A percentile compares a stretch with the other conserved stretches of the same genome.
phyloP scores from a whole-genome alignment of 2,888 invertebrate species.

The Atrina japonica region DNA sequence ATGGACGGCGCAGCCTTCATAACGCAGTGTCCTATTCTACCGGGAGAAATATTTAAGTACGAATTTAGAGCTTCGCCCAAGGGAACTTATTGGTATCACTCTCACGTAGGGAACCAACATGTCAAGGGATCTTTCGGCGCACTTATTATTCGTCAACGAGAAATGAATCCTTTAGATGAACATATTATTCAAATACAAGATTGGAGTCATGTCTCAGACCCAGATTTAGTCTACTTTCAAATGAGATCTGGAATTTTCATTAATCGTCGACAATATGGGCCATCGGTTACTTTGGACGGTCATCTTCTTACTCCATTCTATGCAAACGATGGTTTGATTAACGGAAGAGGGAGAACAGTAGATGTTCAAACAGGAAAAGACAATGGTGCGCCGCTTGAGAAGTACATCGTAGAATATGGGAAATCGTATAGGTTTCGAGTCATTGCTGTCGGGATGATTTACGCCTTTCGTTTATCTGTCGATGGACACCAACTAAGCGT shows the following conservation, averaged over 20 bases:
- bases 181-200: constrained; percentile 56
- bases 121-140: constrained; percentile 56
- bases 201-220: constrained; percentile 57
- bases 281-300: constrained; percentile 33
- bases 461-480: constrained; percentile 48
- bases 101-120: constrained; percentile 55
- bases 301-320: constrained; percentile 28
- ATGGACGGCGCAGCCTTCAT: constrained; percentile 69
- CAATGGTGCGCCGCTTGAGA: constrained; percentile 43
- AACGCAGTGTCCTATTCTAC: constrained; percentile 65
- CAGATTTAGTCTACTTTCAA: constrained; percentile 33
- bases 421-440: constrained; percentile 50
- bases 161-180: constrained; percentile 36
- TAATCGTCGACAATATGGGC: not conserved
- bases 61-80: constrained; percentile 43
- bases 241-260: constrained; percentile 33
- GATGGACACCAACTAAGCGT: constrained; percentile 53
- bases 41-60: constrained; percentile 58
- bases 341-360: constrained; percentile 63
- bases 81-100: constrained; percentile 63
- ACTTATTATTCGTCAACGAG: constrained; percentile 46
- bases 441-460: constrained; percentile 49
- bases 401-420: constrained; percentile 40
- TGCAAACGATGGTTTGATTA: constrained; percentile 60
- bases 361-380: constrained; percentile 17